Conservation (phyloP, 1,140 invertebrate genomes). For the Drosophila busckii region DNA sequence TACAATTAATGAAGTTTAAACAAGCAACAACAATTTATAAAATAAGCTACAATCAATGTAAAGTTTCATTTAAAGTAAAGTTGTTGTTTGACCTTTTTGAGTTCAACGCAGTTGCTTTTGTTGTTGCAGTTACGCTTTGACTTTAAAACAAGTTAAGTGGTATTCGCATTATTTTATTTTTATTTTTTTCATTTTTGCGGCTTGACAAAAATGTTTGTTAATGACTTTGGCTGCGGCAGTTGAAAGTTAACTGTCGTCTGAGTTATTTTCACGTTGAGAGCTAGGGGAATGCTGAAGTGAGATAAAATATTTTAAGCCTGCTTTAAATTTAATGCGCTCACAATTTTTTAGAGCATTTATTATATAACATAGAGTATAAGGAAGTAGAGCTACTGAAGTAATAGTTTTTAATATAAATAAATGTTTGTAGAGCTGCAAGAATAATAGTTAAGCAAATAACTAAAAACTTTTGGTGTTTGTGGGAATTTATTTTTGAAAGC, state of each 20-base stretch:
- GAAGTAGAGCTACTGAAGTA: no score
- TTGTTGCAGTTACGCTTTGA: slow-evolving; percentile 7
- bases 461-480: no score
- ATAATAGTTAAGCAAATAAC: no score
- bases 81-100: slow-evolving; percentile 1
- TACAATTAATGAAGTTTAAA: no score
- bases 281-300: not conserved
- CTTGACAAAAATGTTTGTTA: slow-evolving; percentile 14
- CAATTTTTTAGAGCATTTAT: no score
- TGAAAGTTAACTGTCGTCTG: slow-evolving; percentile 27
- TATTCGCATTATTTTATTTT: slow-evolving; percentile 18
- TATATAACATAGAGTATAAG: no score
- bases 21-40: no score
- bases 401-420: no score
- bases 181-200: no score
- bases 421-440: no score
- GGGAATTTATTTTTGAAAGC: no score
- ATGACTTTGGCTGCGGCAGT: slow-evolving; percentile 28
- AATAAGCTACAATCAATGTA: not conserved
- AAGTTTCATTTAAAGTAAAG: slow-evolving; percentile 28
- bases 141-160: slow-evolving; percentile 21
- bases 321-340: no score
- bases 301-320: slow-evolving; percentile 1
- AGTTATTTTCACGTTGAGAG: slow-evolving; percentile 10
- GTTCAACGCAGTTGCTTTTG: not conserved